Base-by-base conservation (phyloP, 2,888 invertebrate genomes). In the Athalia cordata region DNA sequence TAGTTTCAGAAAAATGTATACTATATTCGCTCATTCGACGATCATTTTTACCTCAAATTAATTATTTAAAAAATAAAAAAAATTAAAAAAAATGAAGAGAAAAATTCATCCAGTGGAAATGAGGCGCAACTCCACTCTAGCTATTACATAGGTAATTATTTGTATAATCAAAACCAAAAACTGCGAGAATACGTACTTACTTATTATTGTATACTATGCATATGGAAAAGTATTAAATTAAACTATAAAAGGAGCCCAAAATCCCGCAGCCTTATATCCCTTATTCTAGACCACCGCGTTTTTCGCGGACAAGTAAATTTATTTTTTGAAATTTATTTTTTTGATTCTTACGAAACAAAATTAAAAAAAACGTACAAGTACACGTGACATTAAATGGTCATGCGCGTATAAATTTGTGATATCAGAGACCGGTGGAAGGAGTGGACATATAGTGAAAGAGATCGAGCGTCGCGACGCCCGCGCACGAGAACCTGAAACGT, bases 181-280 rank as follows among this genome's bases (percentile, higher is more conserved):
- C 59, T 72, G 72, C 72, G 72, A 72, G 72, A 59, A 59, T 59
- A 72, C 45, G 72, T 59, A 59, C 72, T 59, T 72, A 72, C 7
- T 13, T 13, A 62, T 62, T 66, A 59, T 59, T 72, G 59, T 72
- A 70, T 45, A 43, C 55, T 4, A 72, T 9, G 57, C 45, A 9
- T 7, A 65, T 43, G 8, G 29, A 29, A 29, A 29, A 29, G 29
- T 29, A 29, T 52, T 72, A 59, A 59, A 72, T 72, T 57, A 72
- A 72, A 72, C 57, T 11, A 45, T 72, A 13, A 59, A 57, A 72
- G 8, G 57, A 72, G 47, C 72, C 59, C 29, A 2, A 29, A 29
- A 29, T 29, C 29, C 29, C 29, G n/a, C n/a, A 29, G 29, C 29
- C 29, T 29, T 2, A 29, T 29, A 29, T 29, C 29, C 29, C 29